A percentile compares a stretch with the other conserved stretches of the same genome.
These are phyloP conservation scores for Leptinotarsa peninsularis DNA, from an alignment of 2,888 invertebrate species.

Conservation along the genomic window DNA sequence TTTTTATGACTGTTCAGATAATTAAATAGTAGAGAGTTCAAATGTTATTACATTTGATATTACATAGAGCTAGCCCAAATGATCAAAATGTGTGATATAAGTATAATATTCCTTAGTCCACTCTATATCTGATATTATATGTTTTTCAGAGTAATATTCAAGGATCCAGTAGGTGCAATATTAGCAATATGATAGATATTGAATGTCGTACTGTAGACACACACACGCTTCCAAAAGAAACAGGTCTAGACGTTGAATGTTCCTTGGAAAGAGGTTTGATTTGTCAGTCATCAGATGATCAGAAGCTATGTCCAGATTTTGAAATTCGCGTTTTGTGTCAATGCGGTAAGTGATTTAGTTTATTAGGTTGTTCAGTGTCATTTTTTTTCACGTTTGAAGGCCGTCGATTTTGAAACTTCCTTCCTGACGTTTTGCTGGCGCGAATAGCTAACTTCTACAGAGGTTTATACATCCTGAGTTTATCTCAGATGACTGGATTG, in stretches of 20 bases:
- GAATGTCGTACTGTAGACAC: constrained; percentile 79
- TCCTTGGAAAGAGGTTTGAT: constrained; percentile 78
- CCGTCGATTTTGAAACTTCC: too few relatives aligned
- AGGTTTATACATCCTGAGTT: too few relatives aligned
- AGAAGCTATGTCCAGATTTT: constrained; percentile 78
- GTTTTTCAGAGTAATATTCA: constrained; percentile 62
- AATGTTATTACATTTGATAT: too few relatives aligned
- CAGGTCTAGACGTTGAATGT: constrained; percentile 82
- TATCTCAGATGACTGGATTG: too few relatives aligned
- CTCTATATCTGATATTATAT: constrained; percentile 21
- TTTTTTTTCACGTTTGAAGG: too few relatives aligned
- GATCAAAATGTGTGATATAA: too few relatives aligned
- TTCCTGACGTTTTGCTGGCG: too few relatives aligned
- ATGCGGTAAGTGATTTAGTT: constrained; percentile 65
- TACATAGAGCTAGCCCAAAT: too few relatives aligned
- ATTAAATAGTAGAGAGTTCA: too few relatives aligned
- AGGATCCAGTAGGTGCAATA: constrained; percentile 68
- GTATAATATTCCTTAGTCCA: background rate
- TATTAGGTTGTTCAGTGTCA: too few relatives aligned
- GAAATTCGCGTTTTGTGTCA: constrained; percentile 83
- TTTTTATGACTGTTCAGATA: too few relatives aligned
- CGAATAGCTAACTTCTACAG: too few relatives aligned
- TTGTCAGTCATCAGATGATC: constrained; percentile 68
- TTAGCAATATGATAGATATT: constrained; percentile 76
- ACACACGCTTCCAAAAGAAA: constrained; percentile 75